These are phyloP conservation scores for Oreohelix idahoensis DNA, from an alignment of 1,140 invertebrate genomes.

Conservation along the genomic window DNA sequence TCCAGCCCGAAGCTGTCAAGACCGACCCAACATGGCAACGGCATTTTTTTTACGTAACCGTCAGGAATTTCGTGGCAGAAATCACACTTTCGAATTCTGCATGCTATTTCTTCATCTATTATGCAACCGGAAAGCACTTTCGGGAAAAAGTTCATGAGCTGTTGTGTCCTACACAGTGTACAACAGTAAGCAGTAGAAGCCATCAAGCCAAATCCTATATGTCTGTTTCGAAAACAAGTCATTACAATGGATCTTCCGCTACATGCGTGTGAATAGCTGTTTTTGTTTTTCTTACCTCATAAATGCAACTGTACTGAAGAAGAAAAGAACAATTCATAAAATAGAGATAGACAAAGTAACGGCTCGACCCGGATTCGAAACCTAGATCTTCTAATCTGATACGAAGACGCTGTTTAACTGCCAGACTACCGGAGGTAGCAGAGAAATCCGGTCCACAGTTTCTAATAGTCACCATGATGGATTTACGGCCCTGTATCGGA, in stretches of 20 bases:
- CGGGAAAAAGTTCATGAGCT: slow-evolving; percentile 55
- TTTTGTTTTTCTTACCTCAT: too few species aligned
- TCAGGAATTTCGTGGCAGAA: slow-evolving; percentile 64
- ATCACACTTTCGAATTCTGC: slow-evolving; percentile 70
- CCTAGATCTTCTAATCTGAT: too few species aligned
- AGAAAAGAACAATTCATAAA: too few species aligned
- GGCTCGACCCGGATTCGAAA: too few species aligned
- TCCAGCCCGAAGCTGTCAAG: slow-evolving; percentile 41
- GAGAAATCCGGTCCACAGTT: too few species aligned
- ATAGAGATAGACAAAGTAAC: too few species aligned
- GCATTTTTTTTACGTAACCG: slow-evolving; percentile 60
- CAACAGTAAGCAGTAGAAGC: background rate
- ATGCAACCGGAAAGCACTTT: slow-evolving; percentile 66
- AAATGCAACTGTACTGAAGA: too few species aligned
- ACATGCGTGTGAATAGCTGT: slow-evolving; percentile 32
- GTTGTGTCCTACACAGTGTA: slow-evolving; percentile 40
- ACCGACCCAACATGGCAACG: slow-evolving; percentile 56
- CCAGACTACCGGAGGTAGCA: too few species aligned
- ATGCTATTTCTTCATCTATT: slow-evolving; percentile 71
- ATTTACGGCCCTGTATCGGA: too few species aligned
- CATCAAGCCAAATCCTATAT: slow-evolving; percentile 33
- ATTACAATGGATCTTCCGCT: slow-evolving; percentile 9
- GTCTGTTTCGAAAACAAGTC: slow-evolving; percentile 28
- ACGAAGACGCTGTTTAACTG: too few species aligned
- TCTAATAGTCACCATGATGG: too few species aligned